Base-by-base conservation (phyloP, 2,797 vertebrate genomes). In the Pseudochirops cupreus region DNA sequence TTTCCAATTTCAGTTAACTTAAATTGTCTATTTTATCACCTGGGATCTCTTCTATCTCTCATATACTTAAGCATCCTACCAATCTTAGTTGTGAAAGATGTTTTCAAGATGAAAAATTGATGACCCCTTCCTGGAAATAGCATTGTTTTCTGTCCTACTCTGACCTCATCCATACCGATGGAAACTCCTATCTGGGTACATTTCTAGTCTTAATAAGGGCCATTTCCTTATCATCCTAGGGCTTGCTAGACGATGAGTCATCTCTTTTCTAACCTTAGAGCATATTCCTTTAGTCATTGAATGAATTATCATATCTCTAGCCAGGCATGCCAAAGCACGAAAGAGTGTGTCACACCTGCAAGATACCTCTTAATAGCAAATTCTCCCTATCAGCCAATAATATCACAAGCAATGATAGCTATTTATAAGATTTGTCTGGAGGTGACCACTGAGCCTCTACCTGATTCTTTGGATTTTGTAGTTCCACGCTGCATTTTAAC, bases 401-500 rank as follows among this genome's bases (percentile, higher is more conserved):
- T n/a, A 67, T 28, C 13, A 5, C 4, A 10, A 10, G 0, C 28
- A 2, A 91, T 53, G 54, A 94, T 87, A 58, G 26, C 0, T 0
- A 33, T 94, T 0, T 33, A 3, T 1, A 0, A 29, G 53, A 58
- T 54, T 5, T n/a, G 26, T 57, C 12, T 18, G 7, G 46, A 50
- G 18, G n/a, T 91, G 24, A 9, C 2, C 10, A 31, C 7, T 3
- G 82, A 57, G 39, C 11, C 33, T 67, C 31, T 67, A 6, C 62
- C 62, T n/a, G 4, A 67, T 4, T 67, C 59, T 67, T 13, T n/a
- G 33, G 62, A 14, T 14, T 67, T 67, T n/a, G 31, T 11, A 67
- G 62, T 50, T 46, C 14, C 11, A 3, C 28, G 0, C 50, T 46
- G 0, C 11, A 0, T 12, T 0, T 4, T 26, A 46, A 5, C 39